phyloP scores from a whole-genome alignment of 2,113 vertebrate species.

The Stictonetta naevosa region DNA sequence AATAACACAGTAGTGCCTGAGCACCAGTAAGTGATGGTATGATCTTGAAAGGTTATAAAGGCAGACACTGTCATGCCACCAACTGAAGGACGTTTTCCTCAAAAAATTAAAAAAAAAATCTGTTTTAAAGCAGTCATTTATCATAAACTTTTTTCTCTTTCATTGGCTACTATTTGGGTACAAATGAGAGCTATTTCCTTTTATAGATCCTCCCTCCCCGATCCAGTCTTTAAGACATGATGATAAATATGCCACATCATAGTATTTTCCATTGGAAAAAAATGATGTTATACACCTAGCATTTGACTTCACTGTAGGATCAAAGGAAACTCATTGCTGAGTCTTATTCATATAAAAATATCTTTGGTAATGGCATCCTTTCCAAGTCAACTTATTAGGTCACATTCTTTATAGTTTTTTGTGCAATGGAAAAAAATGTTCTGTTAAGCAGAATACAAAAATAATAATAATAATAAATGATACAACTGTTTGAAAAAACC shows the following conservation, averaged over 20 bases:
- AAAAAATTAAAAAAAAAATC: not conserved
- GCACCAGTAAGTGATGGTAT: not conserved
- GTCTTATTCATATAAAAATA: not conserved
- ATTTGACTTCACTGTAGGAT: not conserved
- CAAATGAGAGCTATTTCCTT: not conserved
- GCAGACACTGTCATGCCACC: not conserved
- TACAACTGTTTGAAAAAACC: slow-evolving; percentile 11
- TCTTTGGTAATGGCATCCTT: not conserved
- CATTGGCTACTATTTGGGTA: not conserved
- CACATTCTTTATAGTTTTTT: not conserved
- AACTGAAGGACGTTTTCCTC: not conserved
- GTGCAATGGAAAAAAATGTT: slow-evolving; percentile 16
- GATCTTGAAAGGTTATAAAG: not conserved
- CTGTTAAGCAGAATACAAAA: not conserved
- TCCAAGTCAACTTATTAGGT: not conserved
- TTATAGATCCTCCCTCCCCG: not conserved
- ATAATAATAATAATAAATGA: not conserved
- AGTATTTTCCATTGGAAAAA: not conserved
- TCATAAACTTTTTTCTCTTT: not conserved
- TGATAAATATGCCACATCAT: not conserved
- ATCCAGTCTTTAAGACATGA: not conserved
- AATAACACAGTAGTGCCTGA: not conserved
- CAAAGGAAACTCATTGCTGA: not conserved
- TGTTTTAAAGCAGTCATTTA: not conserved
- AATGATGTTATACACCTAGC: not conserved